Evolutionary conservation across 2,888 invertebrate species (phyloP), one percentile per base, ranked within the genome.

Genomic region (Horisme vitalbata): DNA sequence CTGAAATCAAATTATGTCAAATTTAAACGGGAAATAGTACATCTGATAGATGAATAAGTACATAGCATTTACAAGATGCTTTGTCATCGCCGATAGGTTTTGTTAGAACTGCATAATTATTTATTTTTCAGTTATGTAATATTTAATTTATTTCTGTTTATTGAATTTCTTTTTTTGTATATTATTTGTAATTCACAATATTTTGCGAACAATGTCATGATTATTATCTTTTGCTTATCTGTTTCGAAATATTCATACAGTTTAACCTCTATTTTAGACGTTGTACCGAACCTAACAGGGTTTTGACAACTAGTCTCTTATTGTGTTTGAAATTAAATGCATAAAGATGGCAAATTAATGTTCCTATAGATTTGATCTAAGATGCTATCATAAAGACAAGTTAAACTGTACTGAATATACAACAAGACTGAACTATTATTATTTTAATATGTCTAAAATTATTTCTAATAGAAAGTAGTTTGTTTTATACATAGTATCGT

Each of bases 381-480:
- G 46, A 61, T 38, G 45, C 52, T 41, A 65, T 41, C 27, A 24
- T 36, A 30, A 34, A 26, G 32, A 57, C 61, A 57, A 65, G 75
- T 83, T 83, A 75, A 83, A 85, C 79, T 83, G 81, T 83, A 80
- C 68, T 67, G 77, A 81, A 83, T 82, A 77, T 75, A 57, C 69
- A 75, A 76, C 68, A 86, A 88, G 88, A 87, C 88, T 88, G 88
- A 88, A 75, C n/a, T n/a, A n/a, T n/a, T n/a, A n/a, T 79, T 79
- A 73, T 76, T 79, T 75, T 77, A 78, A 76, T 74, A 65, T 72
- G 61, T 71, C 67, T 74, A 75, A 65, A 75, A 75, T 70, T 75
- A 52, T 60, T 68, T 65, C 57, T 70, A 31, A 31, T 49, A 39
- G 34, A 70, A 63, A 65, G 63, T n/a, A n/a, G 55, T 59, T 68